Evolutionary conservation across 2,113 vertebrate genomes (phyloP), one percentile per base, ranked within the genome.

Genomic region (Poeciliopsis retropinna): DNA sequence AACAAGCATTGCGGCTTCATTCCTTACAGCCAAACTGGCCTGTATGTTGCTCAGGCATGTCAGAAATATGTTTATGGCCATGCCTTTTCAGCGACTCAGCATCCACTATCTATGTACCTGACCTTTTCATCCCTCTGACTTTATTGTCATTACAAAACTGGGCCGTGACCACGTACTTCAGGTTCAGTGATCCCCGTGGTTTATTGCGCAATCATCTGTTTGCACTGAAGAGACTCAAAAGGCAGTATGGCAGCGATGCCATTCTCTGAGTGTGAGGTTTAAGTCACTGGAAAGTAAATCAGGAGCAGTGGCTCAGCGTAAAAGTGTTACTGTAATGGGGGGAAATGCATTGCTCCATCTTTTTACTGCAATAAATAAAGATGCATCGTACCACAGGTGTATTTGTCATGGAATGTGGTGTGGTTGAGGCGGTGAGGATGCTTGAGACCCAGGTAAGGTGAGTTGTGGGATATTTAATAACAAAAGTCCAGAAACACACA

Each of bases 111-210:
- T 82, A n/a, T 37, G 61, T 60, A 62, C 60, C 78, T 60, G 12
- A 62, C 76, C 27, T 72, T 30, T 41, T 64, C 63, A 15, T 15
- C 41, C 66, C 70, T 70, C 67, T 85, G 37, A 28, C 66, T 90
- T 91, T 90, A 90, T 80, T 85, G 83, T 65, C 73, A 81, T 75
- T 80, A 60, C 73, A 78, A 85, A 89, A 78, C 64, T 37, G 17
- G 70, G 72, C 67, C 60, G 12, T 73, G 22, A 62, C 68, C 65
- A 70, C 76, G 31, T 64, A 44, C 67, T 54, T 68, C 34, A 72
- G 68, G 79, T 78, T 81, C 76, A 88, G 10, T 22, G 32, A 37
- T 28, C 25, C 78, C 77, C 34, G 70, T 9, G 68, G 17, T 2
- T 63, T 60, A 67, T 91, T 92, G 64, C 75, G 17, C 34, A 91